phyloP scores from a whole-genome alignment of 2,797 vertebrate species.

The Alfaro cultratus region DNA sequence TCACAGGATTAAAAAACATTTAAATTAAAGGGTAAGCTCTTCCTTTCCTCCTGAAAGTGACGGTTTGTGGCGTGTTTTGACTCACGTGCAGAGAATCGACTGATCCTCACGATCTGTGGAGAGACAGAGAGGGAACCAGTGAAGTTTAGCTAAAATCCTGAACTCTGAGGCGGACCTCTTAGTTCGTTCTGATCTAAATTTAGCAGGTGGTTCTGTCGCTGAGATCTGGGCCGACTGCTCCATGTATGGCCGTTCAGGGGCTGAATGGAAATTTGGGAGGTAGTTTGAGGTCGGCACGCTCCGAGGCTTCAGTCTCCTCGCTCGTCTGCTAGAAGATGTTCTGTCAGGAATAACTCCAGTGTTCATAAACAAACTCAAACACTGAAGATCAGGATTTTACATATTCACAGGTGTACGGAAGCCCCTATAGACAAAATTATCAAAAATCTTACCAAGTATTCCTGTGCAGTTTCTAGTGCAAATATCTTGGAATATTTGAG shows the following conservation, averaged over 20 bases:
- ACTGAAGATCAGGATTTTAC: background rate
- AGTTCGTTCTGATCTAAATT: slow-evolving; percentile 62
- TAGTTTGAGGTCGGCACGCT: slow-evolving; percentile 54
- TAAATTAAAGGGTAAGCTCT: background rate
- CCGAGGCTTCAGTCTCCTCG: slow-evolving; percentile 20
- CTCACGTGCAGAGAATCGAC: slow-evolving; percentile 98
- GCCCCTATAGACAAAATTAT: background rate
- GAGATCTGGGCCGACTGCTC: slow-evolving; percentile 51
- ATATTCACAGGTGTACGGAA: background rate
- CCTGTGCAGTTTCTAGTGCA: no score
- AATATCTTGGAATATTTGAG: no score
- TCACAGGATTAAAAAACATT: background rate
- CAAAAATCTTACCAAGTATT: no score
- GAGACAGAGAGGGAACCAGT: slow-evolving; percentile 43
- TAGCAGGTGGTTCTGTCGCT: slow-evolving; percentile 59
- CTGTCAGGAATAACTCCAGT: background rate
- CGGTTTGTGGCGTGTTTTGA: slow-evolving; percentile 49
- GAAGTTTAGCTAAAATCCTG: slow-evolving; percentile 60
- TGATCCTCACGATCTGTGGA: slow-evolving; percentile 94
- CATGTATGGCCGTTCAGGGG: slow-evolving; percentile 69
- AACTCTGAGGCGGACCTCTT: slow-evolving; percentile 27
- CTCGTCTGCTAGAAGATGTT: background rate
- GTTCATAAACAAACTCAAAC: background rate
- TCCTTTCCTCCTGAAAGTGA: background rate
- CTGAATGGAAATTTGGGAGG: slow-evolving; percentile 55